Conservation (phyloP, 2,113 vertebrate genomes). For the Microtus richardsoni region DNA sequence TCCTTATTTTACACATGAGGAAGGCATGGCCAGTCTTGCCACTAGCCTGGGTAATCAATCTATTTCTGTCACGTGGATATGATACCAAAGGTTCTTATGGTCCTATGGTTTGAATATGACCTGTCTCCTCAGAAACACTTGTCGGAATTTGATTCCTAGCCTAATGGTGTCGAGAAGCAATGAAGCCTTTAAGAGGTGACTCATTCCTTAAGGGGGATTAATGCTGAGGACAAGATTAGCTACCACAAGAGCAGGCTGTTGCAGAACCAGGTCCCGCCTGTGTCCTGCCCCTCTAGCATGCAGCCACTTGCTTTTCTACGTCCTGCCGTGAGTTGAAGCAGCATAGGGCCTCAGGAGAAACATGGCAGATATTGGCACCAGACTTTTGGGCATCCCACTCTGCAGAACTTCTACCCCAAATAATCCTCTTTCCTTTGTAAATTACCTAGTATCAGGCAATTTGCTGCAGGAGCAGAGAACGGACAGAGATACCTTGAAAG, state of each 20-base stretch:
- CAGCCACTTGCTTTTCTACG: neutral
- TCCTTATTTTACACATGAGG: neutral
- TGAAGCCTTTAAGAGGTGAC: neutral
- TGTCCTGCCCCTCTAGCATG: no score
- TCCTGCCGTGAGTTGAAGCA: neutral
- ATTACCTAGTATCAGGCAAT: neutral
- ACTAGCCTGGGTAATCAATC: neutral
- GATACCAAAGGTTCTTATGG: neutral
- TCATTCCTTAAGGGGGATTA: neutral
- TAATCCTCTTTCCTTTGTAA: neutral
- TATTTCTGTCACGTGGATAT: neutral
- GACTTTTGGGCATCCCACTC: neutral
- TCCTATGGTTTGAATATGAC: neutral
- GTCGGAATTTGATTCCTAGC: neutral
- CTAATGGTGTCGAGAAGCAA: no score
- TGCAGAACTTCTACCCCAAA: neutral
- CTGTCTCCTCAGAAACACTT: neutral
- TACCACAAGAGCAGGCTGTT: no score
- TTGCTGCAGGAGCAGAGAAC: neutral
- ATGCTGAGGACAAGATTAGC: neutral
- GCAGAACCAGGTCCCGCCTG: neutral
- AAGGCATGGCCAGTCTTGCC: neutral
- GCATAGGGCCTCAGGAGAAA: neutral
- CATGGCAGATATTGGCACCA: neutral
- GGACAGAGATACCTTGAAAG: neutral